Evolutionary conservation across 2,113 vertebrate species (phyloP).

Genomic region (Orientallactaga bullata): DNA sequence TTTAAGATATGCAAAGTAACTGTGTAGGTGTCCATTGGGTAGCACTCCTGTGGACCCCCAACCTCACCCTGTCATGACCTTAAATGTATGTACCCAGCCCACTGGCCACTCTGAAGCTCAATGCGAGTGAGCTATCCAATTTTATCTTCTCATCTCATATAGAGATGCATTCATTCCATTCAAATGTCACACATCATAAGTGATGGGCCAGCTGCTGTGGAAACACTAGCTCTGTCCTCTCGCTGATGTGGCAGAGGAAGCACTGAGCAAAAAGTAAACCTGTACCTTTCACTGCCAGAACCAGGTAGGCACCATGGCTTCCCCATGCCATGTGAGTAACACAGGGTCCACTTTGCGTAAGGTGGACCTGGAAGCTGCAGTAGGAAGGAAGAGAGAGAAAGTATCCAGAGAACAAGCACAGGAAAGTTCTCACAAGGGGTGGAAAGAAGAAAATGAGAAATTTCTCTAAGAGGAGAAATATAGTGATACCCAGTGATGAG

Average conservation of each 20-base stretch:
- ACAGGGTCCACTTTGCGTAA: rapidly evolving
- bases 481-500: too few species aligned
- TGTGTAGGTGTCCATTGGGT: rapidly evolving
- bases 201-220: not conserved
- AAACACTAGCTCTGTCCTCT: too few species aligned
- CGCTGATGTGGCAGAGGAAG: too few species aligned
- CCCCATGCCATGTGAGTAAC: rapidly evolving
- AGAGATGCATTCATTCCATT: not conserved
- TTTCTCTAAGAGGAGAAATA: not conserved
- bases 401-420: not conserved
- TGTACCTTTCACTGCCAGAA: rapidly evolving
- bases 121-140: rapidly evolving
- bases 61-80: too few species aligned
- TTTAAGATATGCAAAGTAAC: not conserved
- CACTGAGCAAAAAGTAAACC: not conserved
- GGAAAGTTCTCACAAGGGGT: not conserved
- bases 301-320: not conserved
- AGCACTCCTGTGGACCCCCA: too few species aligned
- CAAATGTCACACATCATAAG: not conserved
- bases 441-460: not conserved
- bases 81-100: rapidly evolving
- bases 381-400: not conserved
- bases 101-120: not conserved
- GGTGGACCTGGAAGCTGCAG: too few species aligned
- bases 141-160: not conserved